These are phyloP conservation scores for Chorisops tibialis DNA, from an alignment of 2,888 invertebrate genomes.

Conservation along the genomic window DNA sequence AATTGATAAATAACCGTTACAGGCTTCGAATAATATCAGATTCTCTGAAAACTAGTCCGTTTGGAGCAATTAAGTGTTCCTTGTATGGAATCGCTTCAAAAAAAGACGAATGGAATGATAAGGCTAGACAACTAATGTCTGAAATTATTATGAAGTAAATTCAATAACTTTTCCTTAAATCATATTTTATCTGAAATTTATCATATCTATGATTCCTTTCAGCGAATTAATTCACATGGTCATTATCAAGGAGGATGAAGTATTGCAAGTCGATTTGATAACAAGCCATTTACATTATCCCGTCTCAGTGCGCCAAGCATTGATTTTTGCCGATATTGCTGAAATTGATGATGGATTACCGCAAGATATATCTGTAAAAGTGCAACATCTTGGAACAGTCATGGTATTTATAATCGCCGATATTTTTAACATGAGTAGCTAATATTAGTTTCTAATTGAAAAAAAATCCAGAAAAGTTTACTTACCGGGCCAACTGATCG, in stretches of 20 bases:
- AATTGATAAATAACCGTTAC: background rate
- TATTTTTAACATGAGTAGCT: background rate
- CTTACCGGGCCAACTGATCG: conserved; percentile 1
- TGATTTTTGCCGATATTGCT: conserved; percentile 48
- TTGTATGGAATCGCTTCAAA: conserved; percentile 58
- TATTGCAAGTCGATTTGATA: conserved; percentile 52
- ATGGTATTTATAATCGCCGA: background rate
- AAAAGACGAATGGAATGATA: conserved; percentile 55
- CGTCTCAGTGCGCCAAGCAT: conserved; percentile 51
- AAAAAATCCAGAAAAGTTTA: conserved; percentile 18
- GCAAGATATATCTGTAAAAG: conserved; percentile 1
- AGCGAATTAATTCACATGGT: conserved; percentile 42
- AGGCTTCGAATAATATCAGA: conserved; percentile 56
- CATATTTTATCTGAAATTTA: conserved; percentile 13
- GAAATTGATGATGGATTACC: conserved; percentile 28
- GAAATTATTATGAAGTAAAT: conserved; percentile 60
- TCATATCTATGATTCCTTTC: conserved; percentile 7
- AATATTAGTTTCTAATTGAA: no score
- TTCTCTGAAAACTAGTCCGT: conserved; percentile 51
- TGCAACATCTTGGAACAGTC: conserved; percentile 6
- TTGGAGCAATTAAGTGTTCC: conserved; percentile 60
- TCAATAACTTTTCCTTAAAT: background rate
- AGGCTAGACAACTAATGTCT: conserved; percentile 57
- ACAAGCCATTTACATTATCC: conserved; percentile 41
- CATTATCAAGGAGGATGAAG: conserved; percentile 36